Evolutionary conservation across 1,140 invertebrate genomes (phyloP).

Genomic region (Penaeus japonicus): DNA sequence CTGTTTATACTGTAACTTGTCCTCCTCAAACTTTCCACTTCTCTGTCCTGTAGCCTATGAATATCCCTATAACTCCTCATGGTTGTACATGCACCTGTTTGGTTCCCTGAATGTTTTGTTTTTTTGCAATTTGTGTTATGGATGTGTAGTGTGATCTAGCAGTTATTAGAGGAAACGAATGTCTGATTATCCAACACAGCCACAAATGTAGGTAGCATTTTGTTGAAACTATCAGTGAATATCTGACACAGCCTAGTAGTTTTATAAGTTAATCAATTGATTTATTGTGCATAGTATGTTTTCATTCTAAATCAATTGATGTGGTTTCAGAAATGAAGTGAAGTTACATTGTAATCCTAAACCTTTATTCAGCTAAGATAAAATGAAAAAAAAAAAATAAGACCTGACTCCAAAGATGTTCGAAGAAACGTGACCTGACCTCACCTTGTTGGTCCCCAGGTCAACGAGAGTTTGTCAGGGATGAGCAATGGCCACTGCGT

Average conservation of each 20-base stretch:
- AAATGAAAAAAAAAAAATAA: too few relatives aligned
- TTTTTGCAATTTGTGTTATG: conserved; percentile 31
- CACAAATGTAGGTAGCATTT: not conserved
- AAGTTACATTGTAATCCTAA: too few relatives aligned
- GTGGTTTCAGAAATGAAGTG: too few relatives aligned
- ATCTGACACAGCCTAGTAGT: not conserved
- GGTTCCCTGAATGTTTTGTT: conserved; percentile 36
- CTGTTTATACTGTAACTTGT: not conserved
- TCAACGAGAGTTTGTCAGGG: conserved; percentile 50
- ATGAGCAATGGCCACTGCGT: conserved; percentile 53
- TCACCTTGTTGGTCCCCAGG: conserved; percentile 47
- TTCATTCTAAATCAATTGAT: too few relatives aligned
- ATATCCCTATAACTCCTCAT: not conserved
- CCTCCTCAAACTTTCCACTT: not conserved
- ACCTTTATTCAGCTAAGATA: not conserved
- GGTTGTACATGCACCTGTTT: conserved; percentile 20
- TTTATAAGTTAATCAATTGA: not conserved
- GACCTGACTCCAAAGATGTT: not conserved
- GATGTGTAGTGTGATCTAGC: conserved; percentile 21
- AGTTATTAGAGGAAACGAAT: too few relatives aligned
- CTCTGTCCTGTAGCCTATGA: not conserved
- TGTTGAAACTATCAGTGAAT: not conserved
- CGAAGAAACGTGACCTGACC: conserved; percentile 8
- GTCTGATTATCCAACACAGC: conserved; percentile 10
- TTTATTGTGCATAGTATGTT: too few relatives aligned